phyloP scores from a whole-genome alignment of 2,888 invertebrate genomes.

The Sphinx pinastri region DNA sequence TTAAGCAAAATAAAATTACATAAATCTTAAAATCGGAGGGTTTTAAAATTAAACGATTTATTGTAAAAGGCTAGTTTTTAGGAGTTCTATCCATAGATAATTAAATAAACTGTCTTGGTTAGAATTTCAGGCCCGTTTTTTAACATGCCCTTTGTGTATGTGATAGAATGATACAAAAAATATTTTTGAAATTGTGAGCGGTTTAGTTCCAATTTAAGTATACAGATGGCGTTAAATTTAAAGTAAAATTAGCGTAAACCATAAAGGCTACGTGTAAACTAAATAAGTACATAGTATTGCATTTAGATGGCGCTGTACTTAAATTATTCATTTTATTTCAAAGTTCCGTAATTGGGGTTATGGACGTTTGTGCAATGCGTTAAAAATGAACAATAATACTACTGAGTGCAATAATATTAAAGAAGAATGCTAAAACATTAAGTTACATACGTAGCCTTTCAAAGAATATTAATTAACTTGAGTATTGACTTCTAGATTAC shows the following conservation, averaged over 20 bases:
- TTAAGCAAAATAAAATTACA: too few species aligned
- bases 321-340: background rate
- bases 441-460: background rate
- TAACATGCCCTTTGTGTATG: too few species aligned
- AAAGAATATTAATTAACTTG: background rate
- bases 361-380: background rate
- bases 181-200: background rate
- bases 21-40: too few species aligned
- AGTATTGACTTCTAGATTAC: constrained; percentile 34
- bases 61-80: too few species aligned
- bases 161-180: too few species aligned
- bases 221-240: constrained; percentile 3
- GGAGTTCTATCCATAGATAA: too few species aligned
- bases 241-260: too few species aligned
- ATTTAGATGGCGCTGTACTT: background rate
- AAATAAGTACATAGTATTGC: background rate
- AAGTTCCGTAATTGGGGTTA: background rate
- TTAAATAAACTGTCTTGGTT: too few species aligned
- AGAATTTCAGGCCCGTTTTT: too few species aligned
- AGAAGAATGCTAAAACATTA: too few species aligned
- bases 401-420: too few species aligned
- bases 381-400: background rate
- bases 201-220: constrained; percentile 6
- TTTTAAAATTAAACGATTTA: too few species aligned
- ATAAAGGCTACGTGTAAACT: background rate